Conservation (phyloP, 2,113 vertebrate genomes). For the Myrmecophaga tridactyla region DNA sequence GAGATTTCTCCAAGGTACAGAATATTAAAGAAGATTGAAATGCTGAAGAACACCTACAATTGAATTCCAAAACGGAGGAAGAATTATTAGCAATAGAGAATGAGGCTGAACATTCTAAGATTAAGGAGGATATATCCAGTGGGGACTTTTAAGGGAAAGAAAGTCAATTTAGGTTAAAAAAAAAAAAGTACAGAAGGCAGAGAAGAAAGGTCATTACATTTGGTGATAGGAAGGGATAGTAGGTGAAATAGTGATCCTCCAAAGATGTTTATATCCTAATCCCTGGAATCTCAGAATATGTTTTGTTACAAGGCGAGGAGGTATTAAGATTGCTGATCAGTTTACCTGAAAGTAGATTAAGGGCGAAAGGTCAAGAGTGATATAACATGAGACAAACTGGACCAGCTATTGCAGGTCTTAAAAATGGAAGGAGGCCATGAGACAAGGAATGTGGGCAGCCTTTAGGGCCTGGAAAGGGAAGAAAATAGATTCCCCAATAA, state of each 20-base stretch:
- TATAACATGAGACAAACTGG: background rate
- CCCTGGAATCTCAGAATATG: background rate
- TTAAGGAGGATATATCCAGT: background rate
- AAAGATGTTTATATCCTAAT: background rate
- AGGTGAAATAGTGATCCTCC: background rate
- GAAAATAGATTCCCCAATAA: background rate
- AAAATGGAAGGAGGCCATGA: background rate
- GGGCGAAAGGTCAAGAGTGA: background rate
- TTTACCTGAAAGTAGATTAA: background rate
- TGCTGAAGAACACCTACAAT: background rate
- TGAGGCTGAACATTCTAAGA: background rate
- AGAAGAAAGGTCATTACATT: background rate
- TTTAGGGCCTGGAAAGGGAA: background rate
- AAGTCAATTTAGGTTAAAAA: background rate
- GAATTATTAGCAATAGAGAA: background rate
- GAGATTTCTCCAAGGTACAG: background rate
- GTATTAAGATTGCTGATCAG: background rate
- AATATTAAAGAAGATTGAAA: background rate
- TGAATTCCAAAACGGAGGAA: background rate
- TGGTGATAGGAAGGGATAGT: background rate
- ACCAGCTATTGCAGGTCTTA: background rate
- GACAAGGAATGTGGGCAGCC: background rate
- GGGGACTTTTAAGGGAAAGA: background rate
- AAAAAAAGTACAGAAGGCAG: background rate
- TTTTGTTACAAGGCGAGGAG: background rate